Evolutionary conservation across 2,888 invertebrate species (phyloP).

Genomic region (Danaus chrysippus): DNA sequence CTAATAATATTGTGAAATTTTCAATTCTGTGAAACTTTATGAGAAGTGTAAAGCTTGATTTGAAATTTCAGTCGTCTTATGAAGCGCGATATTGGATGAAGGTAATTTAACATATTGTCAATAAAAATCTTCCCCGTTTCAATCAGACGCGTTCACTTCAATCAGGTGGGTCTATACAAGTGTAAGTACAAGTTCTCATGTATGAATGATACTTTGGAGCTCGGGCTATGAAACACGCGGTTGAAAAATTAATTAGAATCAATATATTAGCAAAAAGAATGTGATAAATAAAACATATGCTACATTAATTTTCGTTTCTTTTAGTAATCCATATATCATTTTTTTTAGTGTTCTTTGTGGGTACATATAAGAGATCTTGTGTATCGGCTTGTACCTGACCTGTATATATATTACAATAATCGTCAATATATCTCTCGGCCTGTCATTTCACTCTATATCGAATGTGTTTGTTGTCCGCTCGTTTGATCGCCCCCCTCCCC

Average conservation of each 20-base stretch:
- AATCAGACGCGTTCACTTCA: slow-evolving; percentile 52
- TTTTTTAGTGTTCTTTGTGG: too few species aligned
- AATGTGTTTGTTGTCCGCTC: not conserved
- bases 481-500: not conserved
- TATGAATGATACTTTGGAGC: slow-evolving; percentile 48
- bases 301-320: too few species aligned
- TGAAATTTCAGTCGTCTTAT: slow-evolving; percentile 22
- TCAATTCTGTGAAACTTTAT: too few species aligned
- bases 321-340: too few species aligned
- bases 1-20: too few species aligned
- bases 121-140: slow-evolving; percentile 50
- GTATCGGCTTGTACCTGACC: too few species aligned
- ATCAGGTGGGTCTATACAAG: slow-evolving; percentile 67
- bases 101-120: slow-evolving; percentile 33
- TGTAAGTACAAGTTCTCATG: slow-evolving; percentile 38
- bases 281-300: too few species aligned
- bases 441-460: not conserved
- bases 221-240: slow-evolving; percentile 39
- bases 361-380: too few species aligned
- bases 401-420: too few species aligned
- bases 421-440: not conserved
- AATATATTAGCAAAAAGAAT: too few species aligned
- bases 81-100: slow-evolving; percentile 13
- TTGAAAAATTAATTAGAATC: too few species aligned
- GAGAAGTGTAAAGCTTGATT: slow-evolving; percentile 10